Evolutionary conservation across 2,113 vertebrate genomes (phyloP), one percentile per base, ranked within the genome.

Genomic region (Myrmecobius fasciatus): DNA sequence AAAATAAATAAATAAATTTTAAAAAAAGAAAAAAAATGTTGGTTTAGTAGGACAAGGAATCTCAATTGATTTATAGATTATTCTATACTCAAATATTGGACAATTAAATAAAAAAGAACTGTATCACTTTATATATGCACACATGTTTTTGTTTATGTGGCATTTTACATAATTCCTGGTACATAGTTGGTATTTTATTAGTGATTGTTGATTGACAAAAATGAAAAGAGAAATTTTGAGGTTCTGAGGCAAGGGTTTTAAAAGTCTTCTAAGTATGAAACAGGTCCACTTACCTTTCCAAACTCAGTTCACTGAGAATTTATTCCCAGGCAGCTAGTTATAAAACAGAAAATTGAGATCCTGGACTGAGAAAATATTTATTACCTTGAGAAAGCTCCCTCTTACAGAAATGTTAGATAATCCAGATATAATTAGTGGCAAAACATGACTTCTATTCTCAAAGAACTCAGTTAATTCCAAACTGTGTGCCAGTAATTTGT

Each of bases 301-400:
- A 52, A 10, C 4, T 92, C 46, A 60, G 49, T 89, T 95, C 95
- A 94, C 67, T 96, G 67, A 95, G 94, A 95, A 31, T 48, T 48
- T 52, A 75, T 89, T 51, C 3, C 89, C 47, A 51, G 67, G 67
- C 25, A 49, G 47, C 10, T 31, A 49, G 89, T 48, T 49, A n/a
- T 90, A 25, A 90, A 51, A 48, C 10, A 48, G 14, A 49, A 51
- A 1, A 49, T 43, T 48, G 49, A 90, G 89, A 10, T 25, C 12
- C 88, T 46, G 48, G 28, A 8, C 26, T 90, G 47, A 51, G 89
- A 90, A 48, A 90, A 95, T 93, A 53, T 48, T 94, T 54, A 60
- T 97, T 95, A 96, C 95, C 95, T 97, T 95, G 24, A 93, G 94
- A 95, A 91, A 91, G 14, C 2, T 93, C 20, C 93, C 49, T 94